Evolutionary conservation across 2,888 invertebrate species (phyloP), one percentile per base, ranked within the genome.

Genomic region (Platerodrilus igneus): DNA sequence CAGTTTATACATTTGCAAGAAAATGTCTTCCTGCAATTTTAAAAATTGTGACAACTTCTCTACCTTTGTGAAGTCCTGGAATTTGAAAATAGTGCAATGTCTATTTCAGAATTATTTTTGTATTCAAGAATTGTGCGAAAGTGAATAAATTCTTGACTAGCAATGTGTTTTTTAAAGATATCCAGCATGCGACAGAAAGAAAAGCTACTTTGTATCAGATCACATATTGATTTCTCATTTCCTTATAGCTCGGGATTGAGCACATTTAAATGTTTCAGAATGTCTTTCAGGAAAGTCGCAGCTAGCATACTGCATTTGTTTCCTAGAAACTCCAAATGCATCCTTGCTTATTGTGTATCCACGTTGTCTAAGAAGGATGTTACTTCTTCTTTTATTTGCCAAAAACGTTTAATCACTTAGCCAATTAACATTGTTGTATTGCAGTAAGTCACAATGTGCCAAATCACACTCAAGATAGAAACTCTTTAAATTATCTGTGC

Each of bases 61-160:
- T 53, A 48, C 43, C 48, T 46, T n/a, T n/a, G n/a, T 53, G 50
- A 50, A 44, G 50, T 45, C 48, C 45, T 47, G 47, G 50, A 51
- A 26, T 38, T 53, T 49, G 18, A 19, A 51, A 55, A 50, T 41
- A 51, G 47, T 52, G 47, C 48, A 55, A 23, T 32, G 22, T 32
- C 22, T 32, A 22, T 22, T 19, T 30, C 32, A 16, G 22, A 32
- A 22, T 32, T 45, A n/a, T n/a, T n/a, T 51, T 57, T 53, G 47
- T 53, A 49, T 56, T 53, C 53, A 53, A 56, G 50, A 56, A 56
- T 41, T 50, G 50, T 52, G 40, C 49, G 51, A 44, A 55, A 54
- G 48, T 55, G 38, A 53, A 46, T 43, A 39, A 45, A 45, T 42
- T 48, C 39, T 48, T 45, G 42, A 25, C 37, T n/a, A 47, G 37